Evolutionary conservation across 1,140 invertebrate genomes (phyloP).

Genomic region (Notospermus geniculatus): DNA sequence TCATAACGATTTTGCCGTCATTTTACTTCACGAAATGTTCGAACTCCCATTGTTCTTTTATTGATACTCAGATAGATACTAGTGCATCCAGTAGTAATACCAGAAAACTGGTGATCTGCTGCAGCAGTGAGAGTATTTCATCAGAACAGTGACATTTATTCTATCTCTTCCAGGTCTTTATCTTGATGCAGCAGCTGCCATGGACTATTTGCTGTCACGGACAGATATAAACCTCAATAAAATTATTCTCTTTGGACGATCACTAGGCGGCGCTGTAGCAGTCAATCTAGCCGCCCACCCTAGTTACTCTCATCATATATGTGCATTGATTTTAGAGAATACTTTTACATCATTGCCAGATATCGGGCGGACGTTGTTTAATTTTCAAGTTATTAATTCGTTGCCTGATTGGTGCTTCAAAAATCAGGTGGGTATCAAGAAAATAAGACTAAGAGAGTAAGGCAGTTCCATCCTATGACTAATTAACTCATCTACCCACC

Average conservation of each 20-base stretch:
- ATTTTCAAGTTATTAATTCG: slow-evolving; percentile 30
- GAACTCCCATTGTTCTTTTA: no score
- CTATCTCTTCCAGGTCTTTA: slow-evolving; percentile 64
- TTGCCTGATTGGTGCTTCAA: slow-evolving; percentile 42
- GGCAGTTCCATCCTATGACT: not conserved
- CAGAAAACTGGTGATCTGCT: no score
- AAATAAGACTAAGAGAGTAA: slow-evolving; percentile 6
- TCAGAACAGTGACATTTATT: no score
- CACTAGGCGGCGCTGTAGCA: slow-evolving; percentile 81
- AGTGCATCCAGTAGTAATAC: no score
- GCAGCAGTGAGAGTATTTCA: no score
- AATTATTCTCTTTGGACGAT: slow-evolving; percentile 91
- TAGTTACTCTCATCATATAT: slow-evolving; percentile 65
- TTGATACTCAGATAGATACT: no score
- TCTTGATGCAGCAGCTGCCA: slow-evolving; percentile 80
- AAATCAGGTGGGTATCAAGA: slow-evolving; percentile 39
- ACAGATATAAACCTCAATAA: slow-evolving; percentile 79
- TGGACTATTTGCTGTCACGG: slow-evolving; percentile 78
- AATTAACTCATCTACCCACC: not conserved
- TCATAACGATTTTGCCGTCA: no score
- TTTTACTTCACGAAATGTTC: no score
- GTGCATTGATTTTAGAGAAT: slow-evolving; percentile 87
- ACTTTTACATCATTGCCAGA: slow-evolving; percentile 93
- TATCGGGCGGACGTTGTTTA: slow-evolving; percentile 63
- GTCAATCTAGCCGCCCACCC: slow-evolving; percentile 76